A percentile compares a stretch with the other conserved stretches of the same genome.
These are phyloP conservation scores for Tetragonisca angustula DNA, from an alignment of 2,888 invertebrate species.

Conservation along the genomic window DNA sequence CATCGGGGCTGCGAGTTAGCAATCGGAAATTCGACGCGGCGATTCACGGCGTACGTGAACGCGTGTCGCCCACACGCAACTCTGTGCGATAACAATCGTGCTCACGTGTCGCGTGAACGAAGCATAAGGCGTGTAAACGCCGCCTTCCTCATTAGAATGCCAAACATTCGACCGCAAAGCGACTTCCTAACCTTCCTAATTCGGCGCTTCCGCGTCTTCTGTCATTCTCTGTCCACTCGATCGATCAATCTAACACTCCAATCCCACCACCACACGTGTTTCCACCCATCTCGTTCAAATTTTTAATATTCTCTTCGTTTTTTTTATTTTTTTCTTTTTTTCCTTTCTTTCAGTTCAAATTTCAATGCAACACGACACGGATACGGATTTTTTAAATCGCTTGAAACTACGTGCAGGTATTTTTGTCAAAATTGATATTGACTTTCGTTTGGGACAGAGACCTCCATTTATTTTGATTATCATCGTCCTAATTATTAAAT, in stretches of 20 bases:
- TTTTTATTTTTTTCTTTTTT: too few relatives aligned
- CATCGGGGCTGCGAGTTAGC: constrained; percentile 27
- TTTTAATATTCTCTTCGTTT: too few relatives aligned
- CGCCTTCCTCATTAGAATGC: constrained; percentile 83
- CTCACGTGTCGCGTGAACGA: constrained; percentile 52
- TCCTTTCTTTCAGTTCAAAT: too few relatives aligned
- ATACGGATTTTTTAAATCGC: too few relatives aligned
- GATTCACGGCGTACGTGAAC: constrained; percentile 44
- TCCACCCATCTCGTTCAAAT: too few relatives aligned
- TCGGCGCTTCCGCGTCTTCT: constrained; percentile 75
- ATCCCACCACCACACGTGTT: neutral
- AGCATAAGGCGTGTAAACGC: constrained; percentile 76
- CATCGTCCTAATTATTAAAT: too few relatives aligned
- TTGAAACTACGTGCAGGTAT: too few relatives aligned
- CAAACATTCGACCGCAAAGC: constrained; percentile 77
- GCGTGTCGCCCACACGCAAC: constrained; percentile 61
- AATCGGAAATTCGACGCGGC: constrained; percentile 50
- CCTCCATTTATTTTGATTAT: too few relatives aligned
- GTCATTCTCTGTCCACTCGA: constrained; percentile 10
- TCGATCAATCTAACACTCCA: neutral
- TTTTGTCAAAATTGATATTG: too few relatives aligned
- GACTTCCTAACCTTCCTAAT: constrained; percentile 79
- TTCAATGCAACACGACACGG: too few relatives aligned
- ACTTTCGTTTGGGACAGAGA: too few relatives aligned
- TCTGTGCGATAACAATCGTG: constrained; percentile 53